Conservation (phyloP, 1,140 invertebrate species). For the Anoplophora glabripennis region DNA sequence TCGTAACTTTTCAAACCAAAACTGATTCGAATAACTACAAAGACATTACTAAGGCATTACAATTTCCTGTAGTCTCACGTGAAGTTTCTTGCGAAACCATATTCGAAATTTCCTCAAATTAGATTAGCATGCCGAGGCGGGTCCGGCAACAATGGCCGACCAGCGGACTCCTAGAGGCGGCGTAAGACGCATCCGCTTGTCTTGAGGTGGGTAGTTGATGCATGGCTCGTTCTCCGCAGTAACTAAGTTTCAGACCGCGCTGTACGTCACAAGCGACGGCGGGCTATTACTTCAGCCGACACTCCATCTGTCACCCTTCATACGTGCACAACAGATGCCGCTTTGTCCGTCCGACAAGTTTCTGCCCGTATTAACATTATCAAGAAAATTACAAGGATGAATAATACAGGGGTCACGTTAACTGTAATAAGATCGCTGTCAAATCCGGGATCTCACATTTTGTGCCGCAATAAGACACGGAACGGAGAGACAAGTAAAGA, state of each 20-base stretch:
- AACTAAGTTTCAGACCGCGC: conserved; percentile 30
- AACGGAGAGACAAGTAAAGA: too few species aligned
- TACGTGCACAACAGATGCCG: conserved; percentile 21
- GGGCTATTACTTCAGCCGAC: conserved; percentile 28
- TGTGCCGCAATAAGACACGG: too few species aligned
- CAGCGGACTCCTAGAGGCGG: not conserved
- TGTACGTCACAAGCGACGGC: conserved; percentile 22
- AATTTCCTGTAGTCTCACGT: too few species aligned
- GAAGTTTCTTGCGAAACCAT: too few species aligned
- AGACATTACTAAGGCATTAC: too few species aligned
- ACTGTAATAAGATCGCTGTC: too few species aligned
- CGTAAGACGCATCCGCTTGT: conserved; percentile 5
- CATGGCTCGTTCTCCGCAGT: conserved; percentile 21
- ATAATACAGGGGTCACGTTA: too few species aligned
- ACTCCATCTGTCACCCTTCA: conserved; percentile 33
- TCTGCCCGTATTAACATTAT: conserved; percentile 8
- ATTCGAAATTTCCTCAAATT: too few species aligned
- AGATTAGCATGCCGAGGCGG: too few species aligned
- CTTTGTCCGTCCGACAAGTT: not conserved
- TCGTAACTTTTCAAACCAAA: too few species aligned
- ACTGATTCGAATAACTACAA: too few species aligned
- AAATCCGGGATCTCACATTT: too few species aligned
- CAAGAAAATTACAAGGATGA: not conserved
- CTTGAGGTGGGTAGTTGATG: conserved; percentile 17
- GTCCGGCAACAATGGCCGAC: not conserved